Evolutionary conservation across 2,797 vertebrate species (phyloP).

Genomic region (Ptychadena robeensis): DNA sequence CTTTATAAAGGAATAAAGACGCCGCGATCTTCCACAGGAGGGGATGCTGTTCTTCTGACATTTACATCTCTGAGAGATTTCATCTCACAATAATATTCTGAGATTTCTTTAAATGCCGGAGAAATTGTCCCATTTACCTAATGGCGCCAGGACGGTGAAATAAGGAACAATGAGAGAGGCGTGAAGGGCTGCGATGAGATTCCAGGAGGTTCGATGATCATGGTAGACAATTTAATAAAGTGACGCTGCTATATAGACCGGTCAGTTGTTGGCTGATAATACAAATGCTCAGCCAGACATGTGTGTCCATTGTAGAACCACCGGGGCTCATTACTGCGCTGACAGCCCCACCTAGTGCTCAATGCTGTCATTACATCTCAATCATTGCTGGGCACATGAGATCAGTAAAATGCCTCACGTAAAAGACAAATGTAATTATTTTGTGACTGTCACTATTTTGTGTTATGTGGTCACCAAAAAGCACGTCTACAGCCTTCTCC

Average conservation of each 20-base stretch:
- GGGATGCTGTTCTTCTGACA: conserved; percentile 15
- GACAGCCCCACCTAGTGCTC: conserved; percentile 33
- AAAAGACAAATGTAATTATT: too few species aligned
- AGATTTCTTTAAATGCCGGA: not conserved
- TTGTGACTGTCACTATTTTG: too few species aligned
- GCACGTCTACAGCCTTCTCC: too few species aligned
- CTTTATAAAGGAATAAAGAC: conserved; percentile 5
- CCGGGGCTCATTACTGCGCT: not conserved
- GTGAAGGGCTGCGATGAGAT: not conserved
- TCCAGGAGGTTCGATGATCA: conserved; percentile 16
- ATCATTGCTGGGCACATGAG: not conserved
- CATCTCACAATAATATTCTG: not conserved
- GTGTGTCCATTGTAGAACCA: not conserved
- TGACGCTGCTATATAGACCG: not conserved
- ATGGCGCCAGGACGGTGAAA: not conserved
- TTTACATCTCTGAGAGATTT: conserved; percentile 3
- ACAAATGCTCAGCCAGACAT: not conserved
- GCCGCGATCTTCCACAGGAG: not conserved
- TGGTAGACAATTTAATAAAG: conserved; percentile 31
- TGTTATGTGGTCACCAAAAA: too few species aligned
- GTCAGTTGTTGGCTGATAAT: not conserved
- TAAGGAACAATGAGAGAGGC: not conserved
- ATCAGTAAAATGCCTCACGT: too few species aligned
- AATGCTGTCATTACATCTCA: not conserved
- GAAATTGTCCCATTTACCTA: conserved; percentile 13